phyloP scores from a whole-genome alignment of 2,113 vertebrate species.

The Trogon melanurus region DNA sequence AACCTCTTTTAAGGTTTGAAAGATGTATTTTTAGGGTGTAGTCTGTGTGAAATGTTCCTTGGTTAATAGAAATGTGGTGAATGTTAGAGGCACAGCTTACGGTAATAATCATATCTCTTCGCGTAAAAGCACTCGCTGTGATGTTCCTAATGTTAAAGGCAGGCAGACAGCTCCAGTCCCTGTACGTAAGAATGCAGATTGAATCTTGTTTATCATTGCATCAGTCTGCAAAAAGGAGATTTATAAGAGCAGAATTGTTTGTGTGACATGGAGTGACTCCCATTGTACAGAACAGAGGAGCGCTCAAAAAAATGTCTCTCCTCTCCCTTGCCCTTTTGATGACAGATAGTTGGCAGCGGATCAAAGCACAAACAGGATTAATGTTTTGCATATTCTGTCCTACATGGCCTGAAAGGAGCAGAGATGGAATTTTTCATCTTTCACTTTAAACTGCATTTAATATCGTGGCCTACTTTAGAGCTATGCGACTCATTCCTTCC shows the following conservation, averaged over 20 bases:
- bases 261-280: slow-evolving; percentile 29
- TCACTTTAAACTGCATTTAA: slow-evolving; percentile 58
- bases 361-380: slow-evolving; percentile 66
- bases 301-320: slow-evolving; percentile 26
- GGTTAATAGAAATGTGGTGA: slow-evolving; percentile 2
- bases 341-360: slow-evolving; percentile 56
- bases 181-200: neutral
- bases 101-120: neutral
- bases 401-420: slow-evolving; percentile 59
- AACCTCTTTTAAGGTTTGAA: slow-evolving; percentile 17
- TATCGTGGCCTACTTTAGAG: slow-evolving; percentile 54
- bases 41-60: slow-evolving; percentile 41
- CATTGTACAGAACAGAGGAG: slow-evolving; percentile 40
- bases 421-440: slow-evolving; percentile 61
- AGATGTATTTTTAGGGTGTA: slow-evolving; percentile 35
- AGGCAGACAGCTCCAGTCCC: slow-evolving; percentile 4
- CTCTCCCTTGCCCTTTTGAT: slow-evolving; percentile 56
- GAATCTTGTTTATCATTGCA: slow-evolving; percentile 38
- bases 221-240: slow-evolving; percentile 42
- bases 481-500: slow-evolving; percentile 45
- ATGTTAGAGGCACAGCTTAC: neutral
- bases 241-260: slow-evolving; percentile 18
- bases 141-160: slow-evolving; percentile 5
- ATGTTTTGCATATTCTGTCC: slow-evolving; percentile 67
- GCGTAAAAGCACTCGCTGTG: neutral